These are phyloP conservation scores for Falcaria lacertinaria DNA, from an alignment of 2,888 invertebrate species.

Conservation along the genomic window DNA sequence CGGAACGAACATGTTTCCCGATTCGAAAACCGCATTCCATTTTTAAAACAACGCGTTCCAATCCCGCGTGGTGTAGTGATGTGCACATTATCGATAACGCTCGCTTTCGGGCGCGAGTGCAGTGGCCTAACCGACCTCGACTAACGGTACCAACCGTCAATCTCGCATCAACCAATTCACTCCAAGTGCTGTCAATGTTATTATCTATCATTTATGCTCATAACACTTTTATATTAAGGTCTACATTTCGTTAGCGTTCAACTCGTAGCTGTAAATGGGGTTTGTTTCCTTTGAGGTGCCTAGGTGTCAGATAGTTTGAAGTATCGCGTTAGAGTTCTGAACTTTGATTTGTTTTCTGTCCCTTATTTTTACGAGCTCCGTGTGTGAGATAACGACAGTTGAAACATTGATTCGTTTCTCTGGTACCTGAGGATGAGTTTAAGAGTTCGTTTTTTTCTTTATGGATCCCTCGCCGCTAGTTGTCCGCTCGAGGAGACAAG, in stretches of 20 bases:
- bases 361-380: slow-evolving; percentile 17
- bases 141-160: slow-evolving; percentile 65
- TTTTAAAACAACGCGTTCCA: slow-evolving; percentile 29
- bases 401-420: slow-evolving; percentile 4
- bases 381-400: slow-evolving; percentile 1
- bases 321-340: slow-evolving; percentile 37
- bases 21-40: slow-evolving; percentile 65
- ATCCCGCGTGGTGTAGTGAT: slow-evolving; percentile 38
- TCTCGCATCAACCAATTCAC: slow-evolving; percentile 57
- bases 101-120: slow-evolving; percentile 54
- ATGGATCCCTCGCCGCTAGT: slow-evolving; percentile 13
- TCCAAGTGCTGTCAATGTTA: slow-evolving; percentile 34
- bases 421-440: background rate
- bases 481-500: slow-evolving; percentile 6
- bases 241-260: slow-evolving; percentile 20
- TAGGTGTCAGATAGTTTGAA: slow-evolving; percentile 54
- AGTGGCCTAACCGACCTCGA: slow-evolving; percentile 50
- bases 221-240: slow-evolving; percentile 36
- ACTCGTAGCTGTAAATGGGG: slow-evolving; percentile 13
- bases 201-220: slow-evolving; percentile 35
- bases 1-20: slow-evolving; percentile 52
- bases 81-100: slow-evolving; percentile 60
- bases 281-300: slow-evolving; percentile 14
- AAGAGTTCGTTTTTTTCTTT: slow-evolving; percentile 4
- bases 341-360: slow-evolving; percentile 39